Percentiles rank a stretch among this genome's conserved stretches.
Conservation (phyloP, 2,797 vertebrate genomes). For the Halcyon chelicuti region DNA sequence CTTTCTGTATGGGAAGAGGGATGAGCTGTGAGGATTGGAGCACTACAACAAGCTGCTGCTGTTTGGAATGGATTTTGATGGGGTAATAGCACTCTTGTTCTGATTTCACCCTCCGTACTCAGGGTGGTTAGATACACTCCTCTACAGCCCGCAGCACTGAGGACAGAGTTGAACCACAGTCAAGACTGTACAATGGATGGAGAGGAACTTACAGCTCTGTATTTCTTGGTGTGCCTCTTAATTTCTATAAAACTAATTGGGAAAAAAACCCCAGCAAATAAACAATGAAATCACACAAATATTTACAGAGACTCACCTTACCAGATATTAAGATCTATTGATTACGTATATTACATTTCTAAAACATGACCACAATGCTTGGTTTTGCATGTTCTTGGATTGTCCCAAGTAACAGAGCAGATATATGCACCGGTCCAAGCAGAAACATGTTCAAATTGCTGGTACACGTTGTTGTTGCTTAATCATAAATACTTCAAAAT, state of each 20-base stretch:
- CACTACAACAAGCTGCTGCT: background rate
- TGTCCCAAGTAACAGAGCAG: background rate
- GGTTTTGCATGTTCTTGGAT: background rate
- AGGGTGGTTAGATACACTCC: background rate
- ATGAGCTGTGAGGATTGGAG: background rate
- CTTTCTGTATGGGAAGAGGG: accelerated
- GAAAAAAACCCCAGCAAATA: accelerated
- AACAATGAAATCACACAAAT: background rate
- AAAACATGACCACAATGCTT: background rate
- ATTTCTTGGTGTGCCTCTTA: background rate
- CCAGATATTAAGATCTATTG: background rate
- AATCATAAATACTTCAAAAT: background rate
- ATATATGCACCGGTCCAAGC: background rate
- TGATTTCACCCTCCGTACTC: background rate
- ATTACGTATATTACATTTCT: background rate
- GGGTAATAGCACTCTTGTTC: background rate
- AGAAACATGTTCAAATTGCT: background rate
- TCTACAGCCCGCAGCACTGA: background rate
- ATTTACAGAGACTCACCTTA: background rate
- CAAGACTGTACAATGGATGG: background rate
- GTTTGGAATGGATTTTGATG: background rate
- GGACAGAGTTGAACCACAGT: background rate
- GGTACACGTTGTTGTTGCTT: background rate
- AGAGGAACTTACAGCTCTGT: accelerated
- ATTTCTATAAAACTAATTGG: background rate